These are phyloP conservation scores for Ceratina australensis DNA, from an alignment of 1,140 invertebrate species.

Conservation along the genomic window DNA sequence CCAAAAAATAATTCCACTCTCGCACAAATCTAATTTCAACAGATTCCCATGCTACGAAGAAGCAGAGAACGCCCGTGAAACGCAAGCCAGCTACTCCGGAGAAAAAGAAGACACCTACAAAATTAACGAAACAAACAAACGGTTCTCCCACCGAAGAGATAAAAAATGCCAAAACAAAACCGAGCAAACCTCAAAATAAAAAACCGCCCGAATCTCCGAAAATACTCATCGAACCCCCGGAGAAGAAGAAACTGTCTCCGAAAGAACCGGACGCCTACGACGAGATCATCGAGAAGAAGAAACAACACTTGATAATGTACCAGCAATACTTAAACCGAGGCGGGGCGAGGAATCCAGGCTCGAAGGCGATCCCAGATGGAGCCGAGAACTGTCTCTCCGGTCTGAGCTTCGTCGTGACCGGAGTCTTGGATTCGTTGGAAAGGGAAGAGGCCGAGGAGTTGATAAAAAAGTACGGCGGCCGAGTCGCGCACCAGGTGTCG, in stretches of 20 bases:
- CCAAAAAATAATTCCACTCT: no score
- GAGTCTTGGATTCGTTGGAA: slow-evolving; percentile 93
- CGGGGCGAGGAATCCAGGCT: slow-evolving; percentile 88
- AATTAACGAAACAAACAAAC: no score
- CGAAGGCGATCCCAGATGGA: slow-evolving; percentile 91
- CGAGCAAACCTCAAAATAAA: no score
- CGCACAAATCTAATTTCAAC: no score
- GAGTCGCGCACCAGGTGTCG: slow-evolving; percentile 86
- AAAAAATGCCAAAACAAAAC: slow-evolving; percentile 5
- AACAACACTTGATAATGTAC: slow-evolving; percentile 83
- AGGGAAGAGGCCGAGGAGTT: slow-evolving; percentile 88
- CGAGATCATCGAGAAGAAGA: slow-evolving; percentile 83
- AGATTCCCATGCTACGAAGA: no score
- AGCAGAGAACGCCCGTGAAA: no score
- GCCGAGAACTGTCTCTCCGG: slow-evolving; percentile 87
- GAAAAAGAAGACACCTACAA: no score
- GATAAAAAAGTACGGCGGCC: slow-evolving; percentile 90
- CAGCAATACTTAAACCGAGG: slow-evolving; percentile 87
- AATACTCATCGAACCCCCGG: no score
- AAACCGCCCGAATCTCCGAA: no score
- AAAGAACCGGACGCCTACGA: slow-evolving; percentile 78
- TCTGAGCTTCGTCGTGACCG: slow-evolving; percentile 91
- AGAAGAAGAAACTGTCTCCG: no score
- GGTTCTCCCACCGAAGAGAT: slow-evolving; percentile 41
- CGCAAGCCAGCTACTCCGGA: no score